phyloP scores from a whole-genome alignment of 2,113 vertebrate genomes.

The Callorhinus ursinus region DNA sequence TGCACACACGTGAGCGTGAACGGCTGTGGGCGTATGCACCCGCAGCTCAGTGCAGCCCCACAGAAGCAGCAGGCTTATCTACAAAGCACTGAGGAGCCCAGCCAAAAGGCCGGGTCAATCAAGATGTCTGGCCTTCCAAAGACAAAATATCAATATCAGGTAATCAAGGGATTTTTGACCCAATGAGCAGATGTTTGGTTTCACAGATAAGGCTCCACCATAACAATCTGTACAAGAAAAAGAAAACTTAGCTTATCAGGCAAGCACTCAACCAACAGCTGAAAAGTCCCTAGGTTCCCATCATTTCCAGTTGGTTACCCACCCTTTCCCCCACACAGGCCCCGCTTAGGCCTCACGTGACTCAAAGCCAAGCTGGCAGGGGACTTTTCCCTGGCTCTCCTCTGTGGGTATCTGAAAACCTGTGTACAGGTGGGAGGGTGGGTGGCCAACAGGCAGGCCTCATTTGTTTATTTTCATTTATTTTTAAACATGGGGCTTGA shows the following conservation, averaged over 20 bases:
- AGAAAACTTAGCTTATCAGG: neutral
- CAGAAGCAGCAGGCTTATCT: neutral
- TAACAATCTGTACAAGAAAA: neutral
- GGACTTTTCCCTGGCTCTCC: neutral
- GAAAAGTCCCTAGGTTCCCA: slow-evolving; percentile 52
- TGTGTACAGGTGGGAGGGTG: neutral
- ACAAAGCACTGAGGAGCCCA: neutral
- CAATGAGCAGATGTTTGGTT: neutral
- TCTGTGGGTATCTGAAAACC: slow-evolving; percentile 1
- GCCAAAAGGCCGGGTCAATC: neutral
- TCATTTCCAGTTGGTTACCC: slow-evolving; percentile 50
- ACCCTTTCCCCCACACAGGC: neutral
- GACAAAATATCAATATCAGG: neutral
- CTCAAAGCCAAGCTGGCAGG: neutral
- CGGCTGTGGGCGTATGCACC: no score
- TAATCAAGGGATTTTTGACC: neutral
- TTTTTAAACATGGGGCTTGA: neutral
- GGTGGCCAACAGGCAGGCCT: neutral
- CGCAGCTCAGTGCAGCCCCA: accelerated
- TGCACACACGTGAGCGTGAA: neutral
- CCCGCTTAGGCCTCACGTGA: neutral
- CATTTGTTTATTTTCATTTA: neutral
- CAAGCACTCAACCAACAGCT: slow-evolving; percentile 12
- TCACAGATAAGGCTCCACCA: neutral
- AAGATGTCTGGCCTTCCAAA: neutral